Evolutionary conservation across 92 coral and sea anemone species (phyloP), one percentile per base, ranked within the genome.

Genomic region (Epizoanthus rinbou): DNA sequence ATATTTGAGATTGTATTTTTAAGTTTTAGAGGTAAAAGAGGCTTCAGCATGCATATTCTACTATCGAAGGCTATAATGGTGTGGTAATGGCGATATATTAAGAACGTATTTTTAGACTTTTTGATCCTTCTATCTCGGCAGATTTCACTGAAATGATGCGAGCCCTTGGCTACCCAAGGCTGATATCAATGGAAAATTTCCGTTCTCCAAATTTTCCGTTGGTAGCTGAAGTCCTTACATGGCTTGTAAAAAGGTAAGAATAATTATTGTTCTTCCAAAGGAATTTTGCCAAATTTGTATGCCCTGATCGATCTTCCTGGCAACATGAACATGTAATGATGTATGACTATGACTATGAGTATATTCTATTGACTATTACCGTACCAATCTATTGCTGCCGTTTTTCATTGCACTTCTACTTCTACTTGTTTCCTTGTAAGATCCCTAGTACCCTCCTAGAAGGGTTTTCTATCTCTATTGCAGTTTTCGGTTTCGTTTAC

Each of bases 111-210:
- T 45, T n/a, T 25, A 62, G 5, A 16, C 25, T 88, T 76, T 63
- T 31, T 85, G 74, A 53, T 57, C 62, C 21, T 54, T 59, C 82
- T 83, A 53, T 74, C 59, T 87, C 14, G 64, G 52, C 89, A 96
- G 99, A 96, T 81, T 96, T 96, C 87, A 96, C 99, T 8, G 99
- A 96, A 87, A 96, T 96, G 99, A 94, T 96, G 99, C 87, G 99
- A 67, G 98, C 99, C 31, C 80, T 96, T 76, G 99, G 99, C 24
- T 96, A 94, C 89, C 90, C 99, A 62, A 90, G 99, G 85, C 95
- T 96, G 57, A 96, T 96, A 71, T 96, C 99, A 59, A 96, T 96
- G 99, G 99, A 96, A 90, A 96, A 96, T 86, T 96, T 96, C 82
- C 92, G 99, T 73, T 93, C 98, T 57, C 99, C 99, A 14, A 96